Base-by-base conservation (phyloP, 2,888 invertebrate species). In the Megamerina dolium region DNA sequence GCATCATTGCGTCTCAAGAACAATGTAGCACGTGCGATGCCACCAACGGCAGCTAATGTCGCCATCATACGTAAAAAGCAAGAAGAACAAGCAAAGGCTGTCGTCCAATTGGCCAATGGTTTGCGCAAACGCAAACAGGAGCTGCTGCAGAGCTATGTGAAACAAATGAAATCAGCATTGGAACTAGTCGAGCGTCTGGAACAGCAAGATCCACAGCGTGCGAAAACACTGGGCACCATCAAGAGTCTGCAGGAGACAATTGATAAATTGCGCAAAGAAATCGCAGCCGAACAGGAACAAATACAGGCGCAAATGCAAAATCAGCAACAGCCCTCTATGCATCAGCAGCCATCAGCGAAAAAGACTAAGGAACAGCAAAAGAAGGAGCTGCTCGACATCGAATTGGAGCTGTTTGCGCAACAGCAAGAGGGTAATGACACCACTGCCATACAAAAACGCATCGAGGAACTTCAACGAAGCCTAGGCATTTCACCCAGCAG, bases 341-440 rank as follows among this genome's bases (percentile, higher is more conserved):
- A 6, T 8, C 23, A 23, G 23, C 6, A 6, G 6, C 60, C 66
- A 14, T 66, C 73, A 42, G 74, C 76, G 1, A 74, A 74, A 19
- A 85, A 84, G 60, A 82, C 83, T 2, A 79, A 84, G 52, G 87
- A 87, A 60, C 87, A 88, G 59, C 82, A 87, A 1, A 87, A 91
- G 65, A 88, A 87, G 60, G 92, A 93, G 61, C 81, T 94, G 38
- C 74, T 94, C 9, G 94, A 94, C 63, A 87, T 90, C 1, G 94
- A 95, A 64, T 69, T 94, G 60, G 94, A 95, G 65, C 74, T 94
- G 51, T 88, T 92, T 59, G 87, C 86, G 2, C 89, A 89, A 55
- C 89, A 92, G 61, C 88, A 83, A 68, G 81, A 79, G 62, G 93
- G 93, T 0, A 87, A 83, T 42, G 93, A 94, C 55, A 88, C 90